A percentile compares a stretch with the other conserved stretches of the same genome.
Evolutionary conservation across 1,140 invertebrate species (phyloP).

Genomic region (Drosophila tani): DNA sequence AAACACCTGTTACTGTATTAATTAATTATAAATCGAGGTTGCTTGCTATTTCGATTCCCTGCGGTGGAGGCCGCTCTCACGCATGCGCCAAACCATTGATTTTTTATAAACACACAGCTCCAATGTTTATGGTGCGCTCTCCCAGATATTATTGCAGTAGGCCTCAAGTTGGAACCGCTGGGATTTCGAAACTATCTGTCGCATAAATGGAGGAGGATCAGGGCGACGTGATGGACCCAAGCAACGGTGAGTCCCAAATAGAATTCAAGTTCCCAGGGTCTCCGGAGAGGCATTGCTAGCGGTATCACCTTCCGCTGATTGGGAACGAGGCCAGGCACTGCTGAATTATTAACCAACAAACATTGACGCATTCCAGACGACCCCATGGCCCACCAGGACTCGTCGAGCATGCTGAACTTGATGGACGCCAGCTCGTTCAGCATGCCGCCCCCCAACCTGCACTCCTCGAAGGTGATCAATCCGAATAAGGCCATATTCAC

Average conservation of each 20-base stretch:
- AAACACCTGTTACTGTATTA: background rate
- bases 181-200: constrained; percentile 13
- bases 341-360: constrained; percentile 21
- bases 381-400: constrained; percentile 19
- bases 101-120: constrained; percentile 32
- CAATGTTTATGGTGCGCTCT: constrained; percentile 47
- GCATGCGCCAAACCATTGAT: constrained; percentile 50
- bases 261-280: background rate
- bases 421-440: constrained; percentile 49
- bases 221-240: constrained; percentile 15
- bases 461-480: constrained; percentile 84
- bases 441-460: constrained; percentile 49
- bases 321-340: background rate
- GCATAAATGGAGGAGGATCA: constrained; percentile 48
- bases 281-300: constrained; percentile 1
- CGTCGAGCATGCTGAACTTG: constrained; percentile 35
- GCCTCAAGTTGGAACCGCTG: constrained; percentile 17
- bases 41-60: background rate
- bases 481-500: constrained; percentile 87
- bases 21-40: background rate
- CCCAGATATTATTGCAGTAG: constrained; percentile 16
- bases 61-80: background rate
- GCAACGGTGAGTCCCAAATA: constrained; percentile 11
- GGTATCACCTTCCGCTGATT: background rate
- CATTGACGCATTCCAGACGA: constrained; percentile 31